Evolutionary conservation across 2,113 vertebrate genomes (phyloP).

Genomic region (Phyllostomus hastatus): DNA sequence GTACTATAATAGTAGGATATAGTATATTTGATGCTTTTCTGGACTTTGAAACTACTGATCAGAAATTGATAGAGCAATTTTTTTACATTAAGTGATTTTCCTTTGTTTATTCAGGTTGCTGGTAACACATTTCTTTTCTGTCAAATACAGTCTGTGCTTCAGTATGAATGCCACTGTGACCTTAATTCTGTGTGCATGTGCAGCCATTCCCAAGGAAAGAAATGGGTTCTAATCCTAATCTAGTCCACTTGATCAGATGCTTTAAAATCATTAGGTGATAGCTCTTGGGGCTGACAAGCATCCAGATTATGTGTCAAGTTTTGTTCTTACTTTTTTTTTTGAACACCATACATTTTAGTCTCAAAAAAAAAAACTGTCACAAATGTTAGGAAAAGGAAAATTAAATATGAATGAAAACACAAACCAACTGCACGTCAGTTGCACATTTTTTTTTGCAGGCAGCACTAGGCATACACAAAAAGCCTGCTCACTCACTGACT

Average conservation of each 20-base stretch:
- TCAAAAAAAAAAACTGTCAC: neutral
- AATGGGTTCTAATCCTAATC: neutral
- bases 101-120: slow-evolving; percentile 30
- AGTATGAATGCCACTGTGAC: neutral
- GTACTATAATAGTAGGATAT: neutral
- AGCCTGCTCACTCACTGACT: neutral
- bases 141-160: neutral
- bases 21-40: neutral
- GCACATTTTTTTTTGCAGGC: neutral
- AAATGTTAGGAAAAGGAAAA: slow-evolving; percentile 13
- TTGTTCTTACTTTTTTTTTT: neutral
- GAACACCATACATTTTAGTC: neutral
- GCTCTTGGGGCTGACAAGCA: neutral
- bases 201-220: neutral
- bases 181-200: neutral
- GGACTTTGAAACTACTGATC: neutral
- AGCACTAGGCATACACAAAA: neutral
- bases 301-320: slow-evolving; percentile 3
- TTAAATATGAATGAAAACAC: slow-evolving; percentile 18
- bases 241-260: neutral
- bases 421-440: neutral
- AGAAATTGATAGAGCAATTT: neutral
- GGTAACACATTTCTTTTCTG: neutral
- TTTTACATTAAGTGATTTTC: neutral
- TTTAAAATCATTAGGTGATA: slow-evolving; percentile 29